Evolutionary conservation across 2,888 invertebrate species (phyloP), one percentile per base, ranked within the genome.

Genomic region (Drosophila affinis): DNA sequence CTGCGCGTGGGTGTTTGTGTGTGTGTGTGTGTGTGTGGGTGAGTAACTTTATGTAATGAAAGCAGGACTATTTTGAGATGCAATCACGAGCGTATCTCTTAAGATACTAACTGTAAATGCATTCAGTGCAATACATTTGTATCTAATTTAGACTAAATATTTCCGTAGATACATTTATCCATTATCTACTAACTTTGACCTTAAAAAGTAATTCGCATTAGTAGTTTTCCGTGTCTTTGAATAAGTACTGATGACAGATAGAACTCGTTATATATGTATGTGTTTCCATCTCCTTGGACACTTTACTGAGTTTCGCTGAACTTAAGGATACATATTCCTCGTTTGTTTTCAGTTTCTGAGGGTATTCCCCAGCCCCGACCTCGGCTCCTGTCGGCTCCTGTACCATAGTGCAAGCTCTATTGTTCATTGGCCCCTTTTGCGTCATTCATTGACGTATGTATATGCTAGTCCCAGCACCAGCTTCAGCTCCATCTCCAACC

Each of bases 371-470:
- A 29, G 21, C 32, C 29, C 53, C 53, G 3, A 14, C 54, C 32
- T 47, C 39, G 6, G 2, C 14, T 14, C 12, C 14, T 54, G 32
- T 27, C 14, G 24, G 34, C 24, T n/a, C n/a, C n/a, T 58, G 45
- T 59, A 44, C 60, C 49, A 44, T 45, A 51, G 60, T 44, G 59
- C 62, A 10, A 44, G 59, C 59, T 62, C 39, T 39, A 62, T 58
- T 58, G 58, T 62, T 62, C 59, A 59, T 49, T 61, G 45, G 24
- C 46, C 61, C 27, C 34, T 10, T 47, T 24, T 55, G 34, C 34
- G 39, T 12, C 58, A 58, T 57, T 57, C 55, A 56, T 56, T 56
- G 55, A 18, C 17, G 52, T 9, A 14, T 17, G 17, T 3, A 14
- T 10, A 12, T 32, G 27, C 51, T 17, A 14, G 14, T 6, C 2